Evolutionary conservation across 2,797 vertebrate species (phyloP), one percentile per base, ranked within the genome.

Genomic region (Mormyrus hasselquistii): DNA sequence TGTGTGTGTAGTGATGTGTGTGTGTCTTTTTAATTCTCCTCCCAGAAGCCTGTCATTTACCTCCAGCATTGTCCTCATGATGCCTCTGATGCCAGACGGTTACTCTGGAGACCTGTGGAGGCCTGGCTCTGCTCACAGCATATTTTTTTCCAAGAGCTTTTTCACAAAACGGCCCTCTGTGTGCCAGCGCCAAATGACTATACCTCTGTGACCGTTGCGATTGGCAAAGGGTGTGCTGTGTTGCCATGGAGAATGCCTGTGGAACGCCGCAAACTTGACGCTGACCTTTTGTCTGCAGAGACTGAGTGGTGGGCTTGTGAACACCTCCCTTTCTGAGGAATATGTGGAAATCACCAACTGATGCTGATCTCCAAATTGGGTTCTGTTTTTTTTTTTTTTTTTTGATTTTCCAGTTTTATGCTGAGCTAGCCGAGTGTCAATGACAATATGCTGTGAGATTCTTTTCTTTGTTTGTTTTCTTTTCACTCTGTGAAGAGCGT

Each of bases 181-280:
- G 73, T 79, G 73, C 73, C 73, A 79, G 38, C 73, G 7, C 73
- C 73, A 79, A 79, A 79, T 44, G 73, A 14, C 73, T 79, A 79
- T 38, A 79, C 73, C 73, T 79, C 73, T 41, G 86, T 38, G 84
- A 57, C 53, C 50, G 87, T 76, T 79, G 73, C 49, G 3, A 12
- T 82, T 25, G 87, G 87, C 19, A 29, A 10, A 49, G 87, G 69
- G 69, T 79, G 73, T 79, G 73, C 41, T 41, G 52, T 4, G 87
- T 88, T 88, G 73, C 87, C 69, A 88, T 88, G 87, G 87, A 12
- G 7, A 88, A 65, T 16, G 87, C 49, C 87, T 4, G 25, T 55
- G 87, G 87, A 88, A 88, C 41, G 87, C 50, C 19, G 22, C 25
- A 52, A 50, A 34, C 22, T 88, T 73, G 53, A 82, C 41, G 69